Evolutionary conservation across 2,797 vertebrate species (phyloP).

Genomic region (Enteromius treurensis): DNA sequence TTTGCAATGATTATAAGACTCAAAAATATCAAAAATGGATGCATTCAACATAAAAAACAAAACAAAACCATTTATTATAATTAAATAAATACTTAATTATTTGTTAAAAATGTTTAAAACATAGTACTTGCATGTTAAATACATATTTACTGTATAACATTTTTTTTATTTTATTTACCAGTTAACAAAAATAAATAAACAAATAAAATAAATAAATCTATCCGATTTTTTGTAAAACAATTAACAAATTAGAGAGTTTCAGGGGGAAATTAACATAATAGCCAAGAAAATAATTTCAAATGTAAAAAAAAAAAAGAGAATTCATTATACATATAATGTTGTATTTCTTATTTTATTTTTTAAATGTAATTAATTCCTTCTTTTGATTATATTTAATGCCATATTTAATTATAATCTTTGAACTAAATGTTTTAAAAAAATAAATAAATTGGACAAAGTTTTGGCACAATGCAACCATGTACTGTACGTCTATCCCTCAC

Average conservation of each 20-base stretch:
- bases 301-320: background rate
- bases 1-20: background rate
- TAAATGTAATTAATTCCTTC: background rate
- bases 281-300: background rate
- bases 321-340: background rate
- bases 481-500: background rate
- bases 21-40: background rate
- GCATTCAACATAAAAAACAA: background rate
- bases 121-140: background rate
- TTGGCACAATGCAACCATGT: background rate
- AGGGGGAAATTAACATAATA: background rate
- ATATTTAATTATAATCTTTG: background rate
- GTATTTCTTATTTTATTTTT: background rate
- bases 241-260: background rate
- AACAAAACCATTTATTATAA: too few species aligned
- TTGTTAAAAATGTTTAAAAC: background rate
- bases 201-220: too few species aligned
- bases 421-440: background rate
- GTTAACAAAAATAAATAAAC: background rate
- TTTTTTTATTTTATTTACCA: background rate
- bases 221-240: background rate
- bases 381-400: background rate
- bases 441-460: background rate
- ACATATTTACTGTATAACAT: background rate
- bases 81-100: background rate